These are phyloP conservation scores for Aelia acuminata DNA, from an alignment of 2,888 invertebrate genomes.

Conservation along the genomic window DNA sequence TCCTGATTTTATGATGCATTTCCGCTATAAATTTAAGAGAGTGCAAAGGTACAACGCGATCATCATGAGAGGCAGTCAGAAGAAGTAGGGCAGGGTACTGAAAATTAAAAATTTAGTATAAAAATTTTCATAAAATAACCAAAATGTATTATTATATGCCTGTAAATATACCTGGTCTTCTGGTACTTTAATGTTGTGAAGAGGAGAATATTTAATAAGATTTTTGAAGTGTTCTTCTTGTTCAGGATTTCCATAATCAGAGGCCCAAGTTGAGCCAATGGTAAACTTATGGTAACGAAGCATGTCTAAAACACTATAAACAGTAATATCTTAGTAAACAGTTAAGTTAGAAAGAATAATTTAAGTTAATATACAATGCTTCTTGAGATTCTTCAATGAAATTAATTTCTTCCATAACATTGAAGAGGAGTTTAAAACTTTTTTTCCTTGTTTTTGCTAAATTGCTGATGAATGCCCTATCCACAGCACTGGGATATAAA, in stretches of 20 bases:
- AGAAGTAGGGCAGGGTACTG: conserved; percentile 94
- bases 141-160: not conserved
- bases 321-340: not conserved
- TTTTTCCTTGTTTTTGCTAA: too few relatives aligned
- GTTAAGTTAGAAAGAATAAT: not conserved
- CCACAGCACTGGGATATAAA: too few relatives aligned
- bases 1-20: conserved; percentile 83
- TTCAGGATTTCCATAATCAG: conserved; percentile 95
- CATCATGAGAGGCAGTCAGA: conserved; percentile 98
- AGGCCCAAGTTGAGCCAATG: conserved; percentile 96
- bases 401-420: too few relatives aligned
- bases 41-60: conserved; percentile 97
- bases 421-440: too few relatives aligned
- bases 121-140: not conserved
- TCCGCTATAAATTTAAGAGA: conserved; percentile 95
- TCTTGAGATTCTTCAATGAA: too few relatives aligned
- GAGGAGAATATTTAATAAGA: conserved; percentile 89
- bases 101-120: conserved; percentile 59
- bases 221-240: conserved; percentile 88
- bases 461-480: too few relatives aligned
- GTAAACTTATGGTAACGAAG: conserved; percentile 98
- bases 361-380: too few relatives aligned
- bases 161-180: conserved; percentile 69
- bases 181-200: conserved; percentile 89
- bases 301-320: conserved; percentile 93